phyloP scores from a whole-genome alignment of 2,888 invertebrate species.

The Eudemis profundana region DNA sequence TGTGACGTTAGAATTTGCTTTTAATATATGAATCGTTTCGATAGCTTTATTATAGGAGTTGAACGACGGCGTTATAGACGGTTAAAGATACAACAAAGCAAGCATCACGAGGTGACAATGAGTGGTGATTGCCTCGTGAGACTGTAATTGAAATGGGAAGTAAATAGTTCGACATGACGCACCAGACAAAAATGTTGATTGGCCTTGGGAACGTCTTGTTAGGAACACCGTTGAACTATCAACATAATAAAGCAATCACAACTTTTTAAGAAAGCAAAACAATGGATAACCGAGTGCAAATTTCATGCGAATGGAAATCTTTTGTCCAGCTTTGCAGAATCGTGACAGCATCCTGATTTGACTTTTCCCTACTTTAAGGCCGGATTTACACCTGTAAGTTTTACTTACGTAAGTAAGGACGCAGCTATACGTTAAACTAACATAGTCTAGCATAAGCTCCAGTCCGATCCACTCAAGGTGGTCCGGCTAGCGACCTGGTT shows the following conservation, averaged over 20 bases:
- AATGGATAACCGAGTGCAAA: constrained; percentile 3
- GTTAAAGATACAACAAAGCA: constrained; percentile 71
- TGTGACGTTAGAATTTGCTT: constrained; percentile 81
- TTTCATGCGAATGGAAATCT: constrained; percentile 3
- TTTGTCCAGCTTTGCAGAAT: not conserved
- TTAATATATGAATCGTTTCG: constrained; percentile 76
- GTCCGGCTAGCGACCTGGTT: no score
- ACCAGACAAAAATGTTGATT: constrained; percentile 72
- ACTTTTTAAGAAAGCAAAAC: constrained; percentile 13
- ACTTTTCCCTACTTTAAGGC: no score
- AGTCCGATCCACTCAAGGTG: no score
- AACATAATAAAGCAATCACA: constrained; percentile 19
- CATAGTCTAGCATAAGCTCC: no score
- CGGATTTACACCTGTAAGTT: no score
- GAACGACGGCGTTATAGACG: constrained; percentile 74
- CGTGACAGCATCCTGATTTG: no score
- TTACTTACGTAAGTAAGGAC: no score
- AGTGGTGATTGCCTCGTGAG: constrained; percentile 79
- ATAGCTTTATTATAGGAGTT: constrained; percentile 77
- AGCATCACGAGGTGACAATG: constrained; percentile 78
- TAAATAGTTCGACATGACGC: constrained; percentile 71
- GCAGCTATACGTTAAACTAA: no score
- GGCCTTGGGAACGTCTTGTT: constrained; percentile 58
- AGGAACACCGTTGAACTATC: constrained; percentile 24
- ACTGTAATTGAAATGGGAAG: constrained; percentile 78